These are phyloP conservation scores for Notothenia coriiceps DNA, from an alignment of 2,113 vertebrate species.

Conservation along the genomic window DNA sequence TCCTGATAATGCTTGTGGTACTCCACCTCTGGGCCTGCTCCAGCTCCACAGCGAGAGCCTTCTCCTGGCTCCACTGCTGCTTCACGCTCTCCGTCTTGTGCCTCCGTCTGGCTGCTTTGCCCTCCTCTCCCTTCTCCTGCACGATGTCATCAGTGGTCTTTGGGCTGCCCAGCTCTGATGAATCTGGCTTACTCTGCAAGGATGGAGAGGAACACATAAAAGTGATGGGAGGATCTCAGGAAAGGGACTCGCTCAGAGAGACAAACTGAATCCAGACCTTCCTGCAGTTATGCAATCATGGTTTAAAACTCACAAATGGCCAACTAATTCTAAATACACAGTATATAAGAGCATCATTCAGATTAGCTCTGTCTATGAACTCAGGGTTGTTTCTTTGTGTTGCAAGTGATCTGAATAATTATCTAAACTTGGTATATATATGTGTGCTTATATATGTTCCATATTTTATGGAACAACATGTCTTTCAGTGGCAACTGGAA, in stretches of 20 bases:
- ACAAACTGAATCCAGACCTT: not conserved
- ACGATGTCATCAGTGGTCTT: conserved; percentile 99
- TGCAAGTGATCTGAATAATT: too few species aligned
- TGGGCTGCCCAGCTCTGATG: conserved; percentile 90
- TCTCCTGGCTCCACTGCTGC: conserved; percentile 90
- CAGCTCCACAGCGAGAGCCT: conserved; percentile 83
- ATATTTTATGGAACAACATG: not conserved
- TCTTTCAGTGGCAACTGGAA: not conserved
- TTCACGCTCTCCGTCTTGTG: conserved; percentile 97
- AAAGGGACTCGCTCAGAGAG: not conserved
- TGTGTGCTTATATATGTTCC: too few species aligned
- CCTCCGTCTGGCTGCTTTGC: conserved; percentile 85
- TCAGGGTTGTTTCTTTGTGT: too few species aligned
- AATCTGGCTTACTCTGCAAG: conserved; percentile 93
- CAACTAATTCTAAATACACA: too few species aligned
- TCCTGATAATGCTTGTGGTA: not conserved
- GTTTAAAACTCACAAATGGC: not conserved
- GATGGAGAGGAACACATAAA: not conserved
- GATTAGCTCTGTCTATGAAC: too few species aligned
- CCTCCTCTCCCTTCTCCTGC: conserved; percentile 92
- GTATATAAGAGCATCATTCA: too few species aligned
- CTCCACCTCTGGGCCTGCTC: conserved; percentile 91
- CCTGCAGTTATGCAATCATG: not conserved
- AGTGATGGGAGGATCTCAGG: not conserved
- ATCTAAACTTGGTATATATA: too few species aligned